Percentiles rank a stretch among this genome's conserved stretches.
phyloP scores from a whole-genome alignment of 2,113 vertebrate genomes.

The Cromileptes altivelis region DNA sequence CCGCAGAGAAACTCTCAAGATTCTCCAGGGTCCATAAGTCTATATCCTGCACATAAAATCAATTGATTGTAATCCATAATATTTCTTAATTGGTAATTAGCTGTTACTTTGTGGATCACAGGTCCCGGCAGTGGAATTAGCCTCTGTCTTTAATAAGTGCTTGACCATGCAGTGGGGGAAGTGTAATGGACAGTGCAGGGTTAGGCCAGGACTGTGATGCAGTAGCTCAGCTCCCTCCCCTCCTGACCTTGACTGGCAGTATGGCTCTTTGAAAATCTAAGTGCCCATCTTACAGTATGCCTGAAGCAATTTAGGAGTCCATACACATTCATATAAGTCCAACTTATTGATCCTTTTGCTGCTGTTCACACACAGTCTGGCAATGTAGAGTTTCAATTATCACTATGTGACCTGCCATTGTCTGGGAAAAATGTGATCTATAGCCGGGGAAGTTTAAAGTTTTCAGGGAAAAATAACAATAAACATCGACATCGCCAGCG shows the following conservation, averaged over 20 bases:
- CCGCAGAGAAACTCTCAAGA: constrained; percentile 41
- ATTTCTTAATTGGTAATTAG: constrained; percentile 84
- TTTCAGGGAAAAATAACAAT: constrained; percentile 37
- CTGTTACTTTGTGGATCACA: constrained; percentile 80
- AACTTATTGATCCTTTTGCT: constrained; percentile 77
- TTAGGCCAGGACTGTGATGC: constrained; percentile 59
- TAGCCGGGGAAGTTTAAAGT: constrained; percentile 53
- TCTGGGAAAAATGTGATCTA: constrained; percentile 75
- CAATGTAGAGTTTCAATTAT: constrained; percentile 78
- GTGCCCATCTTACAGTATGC: constrained; percentile 78
- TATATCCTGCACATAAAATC: constrained; percentile 72
- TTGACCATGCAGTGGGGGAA: constrained; percentile 62
- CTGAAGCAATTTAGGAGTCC: constrained; percentile 78
- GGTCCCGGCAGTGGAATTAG: constrained; percentile 80
- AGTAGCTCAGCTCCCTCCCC: constrained; percentile 62
- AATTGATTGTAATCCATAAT: constrained; percentile 82
- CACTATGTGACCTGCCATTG: constrained; percentile 75
- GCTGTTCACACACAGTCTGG: constrained; percentile 75
- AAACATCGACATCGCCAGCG: constrained; percentile 30
- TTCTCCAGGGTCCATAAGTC: constrained; percentile 48
- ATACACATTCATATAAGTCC: constrained; percentile 79
- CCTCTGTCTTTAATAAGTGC: constrained; percentile 80
- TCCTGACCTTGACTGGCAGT: constrained; percentile 82
- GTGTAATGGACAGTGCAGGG: constrained; percentile 76
- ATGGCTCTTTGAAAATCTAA: constrained; percentile 82